Conservation (phyloP, 1,140 invertebrate species). For the Conopomorpha cramerella region DNA sequence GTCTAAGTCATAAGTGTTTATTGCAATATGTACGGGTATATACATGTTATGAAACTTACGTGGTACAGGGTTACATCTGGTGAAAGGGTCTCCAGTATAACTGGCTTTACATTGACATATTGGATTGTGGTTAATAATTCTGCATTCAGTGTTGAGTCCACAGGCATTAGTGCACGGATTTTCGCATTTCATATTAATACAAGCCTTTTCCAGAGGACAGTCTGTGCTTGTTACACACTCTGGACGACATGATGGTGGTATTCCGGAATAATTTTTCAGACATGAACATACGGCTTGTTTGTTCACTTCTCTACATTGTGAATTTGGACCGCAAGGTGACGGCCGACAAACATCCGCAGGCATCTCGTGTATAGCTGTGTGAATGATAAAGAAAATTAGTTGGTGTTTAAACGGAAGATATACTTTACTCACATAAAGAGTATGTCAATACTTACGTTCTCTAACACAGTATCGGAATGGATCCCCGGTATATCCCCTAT, state of each 20-base stretch:
- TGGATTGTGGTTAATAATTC: constrained; percentile 71
- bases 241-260: constrained; percentile 65
- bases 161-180: constrained; percentile 70
- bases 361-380: constrained; percentile 27
- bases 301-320: constrained; percentile 65
- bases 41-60: too few relatives aligned
- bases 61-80: constrained; percentile 63
- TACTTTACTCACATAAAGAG: too few relatives aligned
- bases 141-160: constrained; percentile 68
- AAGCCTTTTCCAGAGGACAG: constrained; percentile 67
- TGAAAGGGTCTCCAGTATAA: constrained; percentile 77
- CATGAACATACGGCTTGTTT: constrained; percentile 68
- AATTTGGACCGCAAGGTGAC: constrained; percentile 71
- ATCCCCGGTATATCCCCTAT: constrained; percentile 72
- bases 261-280: constrained; percentile 64
- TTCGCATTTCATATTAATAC: constrained; percentile 68
- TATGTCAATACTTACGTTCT: constrained; percentile 58
- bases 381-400: too few relatives aligned
- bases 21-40: too few relatives aligned
- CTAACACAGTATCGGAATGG: constrained; percentile 67
- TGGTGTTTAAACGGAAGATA: too few relatives aligned
- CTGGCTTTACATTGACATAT: constrained; percentile 71
- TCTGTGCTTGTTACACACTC: constrained; percentile 70
- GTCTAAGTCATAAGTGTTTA: constrained; percentile 6
- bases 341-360: constrained; percentile 63